Conservation (phyloP, 2,888 invertebrate genomes). For the Hemicrepidius hirtus region DNA sequence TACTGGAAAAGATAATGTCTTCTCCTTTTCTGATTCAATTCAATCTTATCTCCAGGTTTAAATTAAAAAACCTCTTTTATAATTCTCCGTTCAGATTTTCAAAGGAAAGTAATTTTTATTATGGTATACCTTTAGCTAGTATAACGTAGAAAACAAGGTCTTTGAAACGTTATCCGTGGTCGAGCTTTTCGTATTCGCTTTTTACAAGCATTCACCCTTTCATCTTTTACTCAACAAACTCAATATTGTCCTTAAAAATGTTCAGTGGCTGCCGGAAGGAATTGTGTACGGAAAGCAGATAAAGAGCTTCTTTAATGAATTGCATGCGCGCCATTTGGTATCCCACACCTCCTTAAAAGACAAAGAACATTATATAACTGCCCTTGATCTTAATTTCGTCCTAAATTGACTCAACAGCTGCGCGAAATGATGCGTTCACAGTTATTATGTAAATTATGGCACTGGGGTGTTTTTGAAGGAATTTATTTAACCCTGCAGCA, state of each 20-base stretch:
- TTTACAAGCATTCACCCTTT: neutral
- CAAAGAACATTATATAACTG: slow-evolving; percentile 28
- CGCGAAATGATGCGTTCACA: slow-evolving; percentile 37
- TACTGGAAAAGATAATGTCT: too few species aligned
- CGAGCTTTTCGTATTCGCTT: neutral
- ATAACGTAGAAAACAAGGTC: neutral
- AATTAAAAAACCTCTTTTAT: too few species aligned
- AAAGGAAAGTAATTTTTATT: too few species aligned
- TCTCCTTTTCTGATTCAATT: too few species aligned
- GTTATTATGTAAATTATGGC: slow-evolving; percentile 38
- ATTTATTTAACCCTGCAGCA: neutral
- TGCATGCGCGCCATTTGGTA: slow-evolving; percentile 14
- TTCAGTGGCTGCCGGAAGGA: slow-evolving; percentile 17
- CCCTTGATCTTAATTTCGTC: slow-evolving; percentile 24
- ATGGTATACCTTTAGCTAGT: too few species aligned
- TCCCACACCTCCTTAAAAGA: slow-evolving; percentile 26
- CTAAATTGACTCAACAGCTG: slow-evolving; percentile 40
- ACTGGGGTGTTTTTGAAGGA: neutral
- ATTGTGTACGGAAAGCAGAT: slow-evolving; percentile 32
- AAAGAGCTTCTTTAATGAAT: slow-evolving; percentile 35
- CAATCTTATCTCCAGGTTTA: too few species aligned
- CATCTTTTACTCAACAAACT: slow-evolving; percentile 5
- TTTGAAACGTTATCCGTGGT: slow-evolving; percentile 7
- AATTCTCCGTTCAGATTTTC: too few species aligned
- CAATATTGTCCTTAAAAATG: slow-evolving; percentile 29